Conservation (phyloP, 2,113 vertebrate genomes). For the Atractosteus spatula region DNA sequence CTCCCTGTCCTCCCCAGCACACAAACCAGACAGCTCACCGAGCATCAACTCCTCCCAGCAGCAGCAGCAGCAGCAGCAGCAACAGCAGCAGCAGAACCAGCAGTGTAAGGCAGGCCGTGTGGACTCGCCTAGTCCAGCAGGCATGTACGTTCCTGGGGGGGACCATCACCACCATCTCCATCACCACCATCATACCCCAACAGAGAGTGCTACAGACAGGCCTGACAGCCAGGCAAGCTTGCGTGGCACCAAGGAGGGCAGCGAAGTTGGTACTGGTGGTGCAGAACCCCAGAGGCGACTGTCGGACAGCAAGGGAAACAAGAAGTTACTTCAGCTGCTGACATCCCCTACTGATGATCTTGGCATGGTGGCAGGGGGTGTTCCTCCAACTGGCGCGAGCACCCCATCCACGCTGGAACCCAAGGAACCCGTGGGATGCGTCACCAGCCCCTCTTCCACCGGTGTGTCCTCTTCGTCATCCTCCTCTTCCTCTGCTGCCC, state of each 20-base stretch:
- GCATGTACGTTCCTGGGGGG: conserved; percentile 54
- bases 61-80: conserved; percentile 3
- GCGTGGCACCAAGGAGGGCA: conserved; percentile 66
- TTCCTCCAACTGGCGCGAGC: conserved; percentile 52
- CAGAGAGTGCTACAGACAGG: conserved; percentile 74
- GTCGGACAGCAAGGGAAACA: conserved; percentile 84
- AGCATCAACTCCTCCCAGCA: conserved; percentile 32
- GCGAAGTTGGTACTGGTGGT: conserved; percentile 65
- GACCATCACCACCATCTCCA: conserved; percentile 28
- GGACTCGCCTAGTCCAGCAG: conserved; percentile 70
- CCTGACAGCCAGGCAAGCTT: conserved; percentile 69
- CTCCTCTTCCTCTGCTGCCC: conserved; percentile 69
- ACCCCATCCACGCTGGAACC: conserved; percentile 60
- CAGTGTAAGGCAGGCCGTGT: conserved; percentile 61
- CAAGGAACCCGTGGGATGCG: conserved; percentile 74
- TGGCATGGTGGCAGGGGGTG: conserved; percentile 31
- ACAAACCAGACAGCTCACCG: conserved; percentile 85
- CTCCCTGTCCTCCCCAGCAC: conserved; percentile 82
- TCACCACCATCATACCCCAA: conserved; percentile 63
- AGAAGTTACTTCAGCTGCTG: conserved; percentile 92
- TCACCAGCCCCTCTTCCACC: conserved; percentile 85
- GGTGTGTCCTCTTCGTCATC: conserved; percentile 78
- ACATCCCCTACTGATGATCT: conserved; percentile 88
- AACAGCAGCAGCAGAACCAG: conserved; percentile 30
- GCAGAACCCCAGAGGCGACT: conserved; percentile 70